phyloP scores from a whole-genome alignment of 2,797 vertebrate genomes.

The Mormyrops attenuatus region DNA sequence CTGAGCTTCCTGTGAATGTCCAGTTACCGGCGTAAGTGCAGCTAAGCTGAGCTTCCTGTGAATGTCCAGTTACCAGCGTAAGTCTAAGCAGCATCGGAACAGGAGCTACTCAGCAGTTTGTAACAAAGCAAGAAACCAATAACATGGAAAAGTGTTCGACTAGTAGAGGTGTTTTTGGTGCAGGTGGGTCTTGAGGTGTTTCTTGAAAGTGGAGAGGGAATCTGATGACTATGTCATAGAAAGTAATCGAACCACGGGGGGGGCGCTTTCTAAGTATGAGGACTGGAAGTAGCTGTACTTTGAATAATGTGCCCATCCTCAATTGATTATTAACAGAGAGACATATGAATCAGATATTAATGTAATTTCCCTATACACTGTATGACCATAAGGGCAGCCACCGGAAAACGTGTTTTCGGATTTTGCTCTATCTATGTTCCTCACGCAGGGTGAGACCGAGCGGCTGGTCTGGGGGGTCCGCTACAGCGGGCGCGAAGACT shows the following conservation, averaged over 20 bases:
- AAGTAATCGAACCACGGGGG: background rate
- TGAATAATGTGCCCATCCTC: background rate
- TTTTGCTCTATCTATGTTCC: background rate
- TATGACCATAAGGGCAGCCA: background rate
- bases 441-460: slow-evolving; percentile 51
- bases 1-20: background rate
- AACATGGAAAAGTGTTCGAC: background rate
- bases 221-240: no score
- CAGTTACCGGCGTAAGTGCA: background rate
- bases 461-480: slow-evolving; percentile 53
- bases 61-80: background rate
- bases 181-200: background rate
- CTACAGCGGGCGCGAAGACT: slow-evolving; percentile 74
- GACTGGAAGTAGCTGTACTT: background rate
- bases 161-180: background rate
- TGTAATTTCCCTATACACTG: background rate
- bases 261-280: background rate
- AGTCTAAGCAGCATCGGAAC: no score
- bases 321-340: background rate
- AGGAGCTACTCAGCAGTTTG: background rate
- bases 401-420: background rate
- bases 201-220: background rate
- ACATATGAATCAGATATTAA: background rate
- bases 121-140: background rate
- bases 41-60: background rate